Base-by-base conservation (phyloP, 30 jellyfish, hydroid and myxozoan genomes). In the Turritopsis rubra region DNA sequence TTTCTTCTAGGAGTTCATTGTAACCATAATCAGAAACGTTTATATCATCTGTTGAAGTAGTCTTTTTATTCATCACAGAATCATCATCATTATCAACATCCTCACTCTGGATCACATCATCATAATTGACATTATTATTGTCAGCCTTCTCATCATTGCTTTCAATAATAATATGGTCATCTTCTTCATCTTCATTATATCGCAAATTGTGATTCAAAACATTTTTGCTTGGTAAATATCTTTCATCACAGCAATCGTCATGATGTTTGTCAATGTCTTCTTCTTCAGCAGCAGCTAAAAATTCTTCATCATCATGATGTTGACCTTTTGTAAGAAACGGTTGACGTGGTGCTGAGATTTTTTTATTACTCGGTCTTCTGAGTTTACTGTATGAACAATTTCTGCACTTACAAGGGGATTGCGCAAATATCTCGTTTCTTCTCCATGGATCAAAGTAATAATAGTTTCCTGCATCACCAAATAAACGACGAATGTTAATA, bases 281-380 rank as follows among this genome's bases (percentile, higher is more conserved):
- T 60, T 68, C 30, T 7, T 68, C 77, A 68, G 17, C 30, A 68
- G 9, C 77, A 68, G 73, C 73, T 18, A 21, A 0, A 18, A 53
- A 17, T 26, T 75, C 70, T 24, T 29, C 85, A 68, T 68, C 77
- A 68, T 66, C 76, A 26, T 22, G 31, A 68, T 68, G 31, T 68
- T 68, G 77, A 68, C 30, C 77, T 68, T 0, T 68, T 68, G 30
- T 27, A 68, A 60, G 73, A 60, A 68, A 68, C 9, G 28, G 31
- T 68, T 22, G 28, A 7, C 23, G 16, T 68, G 16, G 16, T 8
- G 60, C 5, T 13, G 60, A 41, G 13, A 41, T 5, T 5, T 41
- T 41, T 41, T 41, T 41, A 41, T 41, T 13, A 41, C 13, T 41
- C 13, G 13, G 60, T 41, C 60, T 41, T 41, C 60, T 5, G 13